Evolutionary conservation across 1,140 invertebrate species (phyloP).

Genomic region (Archegozetes longisetosus): DNA sequence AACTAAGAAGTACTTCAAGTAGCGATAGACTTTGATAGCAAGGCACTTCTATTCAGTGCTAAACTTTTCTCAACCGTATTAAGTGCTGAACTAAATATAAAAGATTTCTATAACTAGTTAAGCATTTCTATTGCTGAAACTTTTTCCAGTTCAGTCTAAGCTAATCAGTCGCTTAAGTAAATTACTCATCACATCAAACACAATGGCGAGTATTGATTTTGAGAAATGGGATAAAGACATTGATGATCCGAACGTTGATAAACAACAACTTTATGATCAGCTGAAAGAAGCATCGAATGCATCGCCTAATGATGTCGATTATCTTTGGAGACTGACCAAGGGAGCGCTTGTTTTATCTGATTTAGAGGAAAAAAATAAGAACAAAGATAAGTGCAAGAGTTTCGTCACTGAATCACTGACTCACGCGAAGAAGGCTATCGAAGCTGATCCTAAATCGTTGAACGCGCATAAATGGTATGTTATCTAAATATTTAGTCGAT

Average conservation of each 20-base stretch:
- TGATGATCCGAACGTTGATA: not conserved
- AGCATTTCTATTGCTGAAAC: too few relatives aligned
- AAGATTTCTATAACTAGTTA: too few relatives aligned
- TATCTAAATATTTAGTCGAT: too few relatives aligned
- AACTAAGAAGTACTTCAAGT: too few relatives aligned
- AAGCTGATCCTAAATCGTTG: constrained; percentile 35
- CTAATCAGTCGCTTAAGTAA: too few relatives aligned
- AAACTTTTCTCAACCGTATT: too few relatives aligned
- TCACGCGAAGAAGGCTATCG: constrained; percentile 40
- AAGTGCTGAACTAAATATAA: too few relatives aligned
- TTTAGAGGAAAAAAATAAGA: constrained; percentile 29
- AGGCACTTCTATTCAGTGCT: too few relatives aligned
- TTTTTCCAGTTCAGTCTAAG: too few relatives aligned
- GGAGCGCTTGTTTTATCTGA: constrained; percentile 39
- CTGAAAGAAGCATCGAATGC: constrained; percentile 12
- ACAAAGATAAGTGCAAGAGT: constrained; percentile 36
- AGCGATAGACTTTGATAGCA: too few relatives aligned
- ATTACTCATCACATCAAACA: too few relatives aligned
- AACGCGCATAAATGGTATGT: constrained; percentile 62
- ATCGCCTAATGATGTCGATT: constrained; percentile 21
- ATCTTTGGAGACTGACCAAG: constrained; percentile 51
- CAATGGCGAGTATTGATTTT: too few relatives aligned
- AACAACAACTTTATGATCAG: constrained; percentile 2
- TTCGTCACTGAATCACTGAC: constrained; percentile 41
- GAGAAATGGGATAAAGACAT: not conserved